Conservation (phyloP, 2,888 invertebrate genomes). For the Aporophyla nigra region DNA sequence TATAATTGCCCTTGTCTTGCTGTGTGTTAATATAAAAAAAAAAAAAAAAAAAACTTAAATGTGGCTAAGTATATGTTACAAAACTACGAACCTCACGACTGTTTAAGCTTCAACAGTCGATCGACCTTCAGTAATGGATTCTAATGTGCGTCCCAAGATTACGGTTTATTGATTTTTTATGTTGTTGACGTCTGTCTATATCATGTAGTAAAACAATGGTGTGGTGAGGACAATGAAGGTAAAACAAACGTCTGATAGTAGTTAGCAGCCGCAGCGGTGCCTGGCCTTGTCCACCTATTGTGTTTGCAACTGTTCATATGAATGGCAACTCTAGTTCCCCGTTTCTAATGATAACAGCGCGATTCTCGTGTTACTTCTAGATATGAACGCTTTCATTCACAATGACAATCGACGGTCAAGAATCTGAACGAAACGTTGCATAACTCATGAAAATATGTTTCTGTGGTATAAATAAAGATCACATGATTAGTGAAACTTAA, state of each 20-base stretch:
- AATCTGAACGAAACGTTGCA: not conserved
- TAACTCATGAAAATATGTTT: not conserved
- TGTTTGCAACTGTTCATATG: slow-evolving; percentile 68
- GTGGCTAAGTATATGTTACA: not conserved
- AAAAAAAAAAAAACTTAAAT: not conserved
- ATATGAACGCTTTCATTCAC: slow-evolving; percentile 17
- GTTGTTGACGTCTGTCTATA: slow-evolving; percentile 55
- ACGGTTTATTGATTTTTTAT: slow-evolving; percentile 65
- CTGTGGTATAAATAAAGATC: not conserved
- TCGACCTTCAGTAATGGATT: slow-evolving; percentile 40
- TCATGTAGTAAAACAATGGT: slow-evolving; percentile 68
- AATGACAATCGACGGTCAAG: not conserved
- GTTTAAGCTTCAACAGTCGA: not conserved
- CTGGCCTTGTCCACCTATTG: slow-evolving; percentile 81
- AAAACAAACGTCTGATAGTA: slow-evolving; percentile 73
- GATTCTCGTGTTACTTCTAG: slow-evolving; percentile 2
- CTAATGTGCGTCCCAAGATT: slow-evolving; percentile 56
- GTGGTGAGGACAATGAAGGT: slow-evolving; percentile 74
- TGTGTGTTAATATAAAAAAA: not conserved
- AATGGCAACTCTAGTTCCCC: slow-evolving; percentile 69
- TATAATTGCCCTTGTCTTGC: not conserved
- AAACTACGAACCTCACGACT: not conserved
- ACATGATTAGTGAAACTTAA: not conserved
- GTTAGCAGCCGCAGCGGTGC: slow-evolving; percentile 63
- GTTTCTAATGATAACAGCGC: slow-evolving; percentile 60